Evolutionary conservation across 2,888 invertebrate species (phyloP), one percentile per base, ranked within the genome.

Genomic region (Nephrocerus scutellatus): DNA sequence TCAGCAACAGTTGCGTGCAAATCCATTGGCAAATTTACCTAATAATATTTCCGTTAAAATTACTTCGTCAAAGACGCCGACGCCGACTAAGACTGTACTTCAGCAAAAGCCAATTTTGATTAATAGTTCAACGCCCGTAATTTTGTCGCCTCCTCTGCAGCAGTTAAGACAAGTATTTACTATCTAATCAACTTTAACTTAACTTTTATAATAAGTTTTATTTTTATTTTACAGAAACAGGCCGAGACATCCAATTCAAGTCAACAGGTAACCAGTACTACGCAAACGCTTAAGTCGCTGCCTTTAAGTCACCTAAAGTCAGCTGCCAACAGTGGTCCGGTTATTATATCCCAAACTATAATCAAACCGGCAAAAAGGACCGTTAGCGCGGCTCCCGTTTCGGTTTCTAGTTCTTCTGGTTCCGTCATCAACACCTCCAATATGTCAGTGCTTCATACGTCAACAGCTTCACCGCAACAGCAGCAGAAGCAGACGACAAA

Each of bases 261-360:
- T 20, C 46, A 46, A 21, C 46, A 46, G 39, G n/a, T 51, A 6
- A 15, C 57, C 15, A 60, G 59, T 15, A 58, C 59, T 18, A 56
- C 62, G 5, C 62, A 62, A 40, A 58, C 61, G 25, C 59, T 63
- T n/a, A 64, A 64, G 46, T 60, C 59, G n/a, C 62, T 63, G 56
- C 65, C 61, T 19, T 46, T 64, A 20, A 59, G 61, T 42, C 64
- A 64, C 37, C 36, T 64, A 2, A 64, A 64, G 43, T 55, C 60
- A 31, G 64, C 64, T 3, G 52, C 64, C 1, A 64, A 60, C 39
- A 64, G 64, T 41, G 65, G 65, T 0, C 66, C 66, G 4, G 65
- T 67, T 4, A 67, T 67, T 10, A 65, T 67, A 25, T 67, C 66
- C 10, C 66, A 67, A 51, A 68, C 68, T 15, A 67, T 68, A 12